Percentiles rank a stretch among this genome's conserved stretches.
These are phyloP conservation scores for Amphiura filiformis DNA, from an alignment of 35 echinoderm and acorn worm species.

Conservation along the genomic window DNA sequence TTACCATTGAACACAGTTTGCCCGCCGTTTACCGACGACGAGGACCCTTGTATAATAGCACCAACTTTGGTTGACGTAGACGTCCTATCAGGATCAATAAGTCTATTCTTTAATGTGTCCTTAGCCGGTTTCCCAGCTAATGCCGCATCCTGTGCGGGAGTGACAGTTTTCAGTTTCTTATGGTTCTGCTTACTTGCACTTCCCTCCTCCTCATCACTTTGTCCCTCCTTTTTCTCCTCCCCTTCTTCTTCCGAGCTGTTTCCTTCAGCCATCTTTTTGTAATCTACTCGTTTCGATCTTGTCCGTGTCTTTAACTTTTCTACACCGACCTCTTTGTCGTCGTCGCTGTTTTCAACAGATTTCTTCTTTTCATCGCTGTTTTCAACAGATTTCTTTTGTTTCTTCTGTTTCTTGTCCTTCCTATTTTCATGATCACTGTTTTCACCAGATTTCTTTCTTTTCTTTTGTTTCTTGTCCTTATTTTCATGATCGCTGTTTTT, in stretches of 20 bases:
- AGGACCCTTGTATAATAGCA: background rate
- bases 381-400: background rate
- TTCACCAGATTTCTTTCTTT: background rate
- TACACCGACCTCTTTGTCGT: background rate
- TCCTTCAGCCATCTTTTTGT: slow-evolving; percentile 62
- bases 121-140: too few species aligned
- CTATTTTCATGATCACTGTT: background rate
- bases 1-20: slow-evolving; percentile 11
- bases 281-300: slow-evolving; percentile 35
- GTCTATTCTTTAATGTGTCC: background rate
- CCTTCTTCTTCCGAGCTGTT: slow-evolving; percentile 36
- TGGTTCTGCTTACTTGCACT: background rate
- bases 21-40: background rate
- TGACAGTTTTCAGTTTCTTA: too few species aligned
- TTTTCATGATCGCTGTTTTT: background rate
- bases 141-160: too few species aligned
- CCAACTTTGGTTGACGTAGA: slow-evolving; percentile 5
- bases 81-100: too few species aligned
- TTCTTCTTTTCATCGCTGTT: too few species aligned
- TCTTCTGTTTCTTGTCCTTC: slow-evolving; percentile 22
- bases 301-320: background rate
- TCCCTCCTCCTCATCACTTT: background rate
- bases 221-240: background rate
- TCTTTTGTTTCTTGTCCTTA: background rate
- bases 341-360: background rate